A percentile compares a stretch with the other conserved stretches of the same genome.
These are phyloP conservation scores for Lordiphosa fenestrarum DNA, from an alignment of 2,888 invertebrate species.

Conservation along the genomic window DNA sequence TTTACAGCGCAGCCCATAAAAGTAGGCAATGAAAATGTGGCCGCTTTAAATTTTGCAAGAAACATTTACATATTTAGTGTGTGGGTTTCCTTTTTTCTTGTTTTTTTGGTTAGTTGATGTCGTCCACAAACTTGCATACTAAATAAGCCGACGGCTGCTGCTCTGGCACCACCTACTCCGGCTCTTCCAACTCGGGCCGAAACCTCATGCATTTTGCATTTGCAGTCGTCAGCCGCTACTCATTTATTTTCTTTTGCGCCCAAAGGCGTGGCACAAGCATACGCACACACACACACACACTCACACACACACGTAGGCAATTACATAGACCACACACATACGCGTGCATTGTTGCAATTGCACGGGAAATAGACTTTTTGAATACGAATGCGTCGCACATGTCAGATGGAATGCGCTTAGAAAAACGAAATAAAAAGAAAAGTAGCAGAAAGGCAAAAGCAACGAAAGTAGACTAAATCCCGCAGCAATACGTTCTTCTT, in stretches of 20 bases:
- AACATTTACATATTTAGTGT: conserved; percentile 17
- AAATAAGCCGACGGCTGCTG: conserved; percentile 55
- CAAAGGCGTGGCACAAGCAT: conserved; percentile 47
- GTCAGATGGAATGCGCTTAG: conserved; percentile 64
- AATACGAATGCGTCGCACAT: conserved; percentile 69
- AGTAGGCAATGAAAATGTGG: not conserved
- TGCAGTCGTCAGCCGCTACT: conserved; percentile 62
- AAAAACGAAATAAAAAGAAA: conserved; percentile 36
- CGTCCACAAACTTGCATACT: conserved; percentile 69
- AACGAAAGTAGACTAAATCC: conserved; percentile 35
- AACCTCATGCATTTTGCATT: conserved; percentile 58
- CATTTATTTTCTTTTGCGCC: conserved; percentile 68
- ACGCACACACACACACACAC: conserved; percentile 20
- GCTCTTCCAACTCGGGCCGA: conserved; percentile 2
- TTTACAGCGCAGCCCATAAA: conserved; percentile 2
- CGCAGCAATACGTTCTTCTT: conserved; percentile 47
- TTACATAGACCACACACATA: conserved; percentile 26
- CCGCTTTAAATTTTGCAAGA: conserved; percentile 16
- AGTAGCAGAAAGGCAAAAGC: conserved; percentile 24
- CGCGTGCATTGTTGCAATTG: conserved; percentile 67
- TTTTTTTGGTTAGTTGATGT: conserved; percentile 61
- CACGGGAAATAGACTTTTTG: conserved; percentile 72
- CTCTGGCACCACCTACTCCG: not conserved
- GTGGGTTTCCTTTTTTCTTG: conserved; percentile 7
- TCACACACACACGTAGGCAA: conserved; percentile 11